Evolutionary conservation across 2,113 vertebrate species (phyloP).

Genomic region (Stigmatopora argus): DNA sequence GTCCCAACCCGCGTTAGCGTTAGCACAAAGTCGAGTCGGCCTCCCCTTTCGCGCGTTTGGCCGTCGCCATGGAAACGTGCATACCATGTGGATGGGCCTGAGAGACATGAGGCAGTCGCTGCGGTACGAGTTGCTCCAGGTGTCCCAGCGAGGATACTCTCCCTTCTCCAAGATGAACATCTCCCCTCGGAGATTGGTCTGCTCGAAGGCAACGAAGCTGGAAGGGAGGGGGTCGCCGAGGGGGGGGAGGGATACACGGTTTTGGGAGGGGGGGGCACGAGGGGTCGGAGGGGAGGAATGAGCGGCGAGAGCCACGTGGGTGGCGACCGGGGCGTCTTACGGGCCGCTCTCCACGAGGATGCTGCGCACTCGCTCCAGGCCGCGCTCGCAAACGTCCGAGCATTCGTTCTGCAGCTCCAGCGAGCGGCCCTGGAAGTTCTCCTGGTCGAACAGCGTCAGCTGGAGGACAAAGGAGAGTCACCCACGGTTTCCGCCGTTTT

Average conservation of each 20-base stretch:
- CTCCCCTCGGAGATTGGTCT: conserved; percentile 90
- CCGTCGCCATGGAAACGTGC: not conserved
- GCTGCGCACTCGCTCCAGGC: conserved; percentile 85
- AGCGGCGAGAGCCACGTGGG: conserved; percentile 2
- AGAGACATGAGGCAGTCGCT: conserved; percentile 91
- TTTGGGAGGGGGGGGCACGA: not conserved
- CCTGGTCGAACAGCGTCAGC: conserved; percentile 88
- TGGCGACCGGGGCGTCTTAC: conserved; percentile 72
- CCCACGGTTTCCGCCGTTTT: too few species aligned
- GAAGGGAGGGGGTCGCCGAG: conserved; percentile 31
- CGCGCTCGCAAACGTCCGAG: conserved; percentile 81
- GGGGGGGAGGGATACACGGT: conserved; percentile 2
- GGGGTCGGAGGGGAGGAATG: conserved; percentile 18
- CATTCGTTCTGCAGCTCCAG: conserved; percentile 86
- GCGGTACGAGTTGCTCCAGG: conserved; percentile 93
- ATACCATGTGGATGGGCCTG: conserved; percentile 88
- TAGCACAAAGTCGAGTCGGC: not conserved
- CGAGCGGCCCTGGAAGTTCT: conserved; percentile 92
- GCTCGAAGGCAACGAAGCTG: conserved; percentile 92
- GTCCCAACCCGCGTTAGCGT: conserved; percentile 6
- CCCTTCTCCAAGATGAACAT: conserved; percentile 97
- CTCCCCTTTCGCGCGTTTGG: too few species aligned
- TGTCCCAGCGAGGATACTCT: conserved; percentile 94
- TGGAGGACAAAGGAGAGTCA: conserved; percentile 35
- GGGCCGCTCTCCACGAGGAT: conserved; percentile 87